These are phyloP conservation scores for Pavo muticus DNA, from an alignment of 2,113 vertebrate species.

Conservation along the genomic window DNA sequence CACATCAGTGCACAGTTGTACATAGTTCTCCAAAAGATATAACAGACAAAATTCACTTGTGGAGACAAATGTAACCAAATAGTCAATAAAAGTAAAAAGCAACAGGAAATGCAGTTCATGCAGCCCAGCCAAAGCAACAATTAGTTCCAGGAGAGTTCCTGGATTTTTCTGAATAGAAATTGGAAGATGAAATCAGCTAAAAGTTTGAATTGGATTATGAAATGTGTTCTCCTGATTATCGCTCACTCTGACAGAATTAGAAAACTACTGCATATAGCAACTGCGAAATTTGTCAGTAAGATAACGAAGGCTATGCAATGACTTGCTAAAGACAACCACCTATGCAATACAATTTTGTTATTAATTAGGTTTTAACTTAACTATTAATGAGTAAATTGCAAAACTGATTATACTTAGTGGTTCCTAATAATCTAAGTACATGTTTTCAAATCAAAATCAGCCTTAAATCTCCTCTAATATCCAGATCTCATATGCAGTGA, in stretches of 20 bases:
- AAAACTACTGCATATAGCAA: not conserved
- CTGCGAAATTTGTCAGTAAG: not conserved
- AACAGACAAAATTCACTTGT: not conserved
- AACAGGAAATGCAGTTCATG: not conserved
- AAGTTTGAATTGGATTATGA: not conserved
- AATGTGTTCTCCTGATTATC: not conserved
- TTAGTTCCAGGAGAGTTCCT: not conserved
- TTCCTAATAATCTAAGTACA: not conserved
- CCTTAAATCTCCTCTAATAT: not conserved
- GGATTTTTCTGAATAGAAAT: not conserved
- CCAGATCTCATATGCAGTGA: not conserved
- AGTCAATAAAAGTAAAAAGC: not conserved
- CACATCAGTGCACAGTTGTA: not conserved
- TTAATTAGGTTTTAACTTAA: not conserved
- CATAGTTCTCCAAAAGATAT: not conserved
- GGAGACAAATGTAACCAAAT: not conserved
- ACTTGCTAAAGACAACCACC: not conserved
- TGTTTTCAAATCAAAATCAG: not conserved
- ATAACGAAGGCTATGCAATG: not conserved
- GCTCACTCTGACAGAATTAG: not conserved
- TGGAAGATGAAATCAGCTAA: not conserved
- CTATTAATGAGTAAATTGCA: not conserved
- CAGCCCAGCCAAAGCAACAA: not conserved
- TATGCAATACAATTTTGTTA: not conserved
- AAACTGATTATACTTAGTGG: no score